Conservation (phyloP, 2,797 vertebrate genomes). For the Pseudopleuronectes americanus region DNA sequence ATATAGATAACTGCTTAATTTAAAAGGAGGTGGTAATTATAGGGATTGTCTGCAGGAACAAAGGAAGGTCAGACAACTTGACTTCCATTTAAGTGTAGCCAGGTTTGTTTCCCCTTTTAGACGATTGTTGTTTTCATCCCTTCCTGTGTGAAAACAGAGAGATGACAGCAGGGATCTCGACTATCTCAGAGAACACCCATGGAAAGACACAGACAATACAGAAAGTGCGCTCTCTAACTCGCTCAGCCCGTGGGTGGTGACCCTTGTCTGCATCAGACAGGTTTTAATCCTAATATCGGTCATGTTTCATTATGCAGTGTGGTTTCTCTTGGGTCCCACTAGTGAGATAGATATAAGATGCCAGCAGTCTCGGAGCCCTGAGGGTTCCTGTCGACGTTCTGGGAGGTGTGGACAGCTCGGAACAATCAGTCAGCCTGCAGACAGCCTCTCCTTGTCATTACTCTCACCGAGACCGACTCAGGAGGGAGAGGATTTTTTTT, state of each 20-base stretch:
- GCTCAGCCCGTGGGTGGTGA: conserved; percentile 19
- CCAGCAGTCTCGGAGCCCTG: conserved; percentile 32
- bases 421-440: conserved; percentile 64
- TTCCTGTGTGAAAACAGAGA: background rate
- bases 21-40: too few species aligned
- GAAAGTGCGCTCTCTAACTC: conserved; percentile 2
- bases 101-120: background rate
- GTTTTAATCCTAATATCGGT: conserved; percentile 43
- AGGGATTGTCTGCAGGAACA: background rate
- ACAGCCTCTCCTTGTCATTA: conserved; percentile 60
- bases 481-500: conserved; percentile 11
- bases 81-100: conserved; percentile 22
- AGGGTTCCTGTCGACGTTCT: conserved; percentile 39
- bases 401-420: conserved; percentile 44
- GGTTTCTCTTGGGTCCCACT: conserved; percentile 22
- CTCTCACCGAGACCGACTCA: conserved; percentile 47
- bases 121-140: conserved; percentile 2
- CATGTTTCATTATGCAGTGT: conserved; percentile 46
- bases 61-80: conserved; percentile 40
- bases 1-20: too few species aligned
- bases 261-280: conserved; percentile 18
- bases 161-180: background rate
- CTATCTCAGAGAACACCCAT: background rate
- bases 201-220: conserved; percentile 6
- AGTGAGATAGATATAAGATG: conserved; percentile 46